phyloP scores from a whole-genome alignment of 2,888 invertebrate genomes.

The Listrodromus nycthemerus region DNA sequence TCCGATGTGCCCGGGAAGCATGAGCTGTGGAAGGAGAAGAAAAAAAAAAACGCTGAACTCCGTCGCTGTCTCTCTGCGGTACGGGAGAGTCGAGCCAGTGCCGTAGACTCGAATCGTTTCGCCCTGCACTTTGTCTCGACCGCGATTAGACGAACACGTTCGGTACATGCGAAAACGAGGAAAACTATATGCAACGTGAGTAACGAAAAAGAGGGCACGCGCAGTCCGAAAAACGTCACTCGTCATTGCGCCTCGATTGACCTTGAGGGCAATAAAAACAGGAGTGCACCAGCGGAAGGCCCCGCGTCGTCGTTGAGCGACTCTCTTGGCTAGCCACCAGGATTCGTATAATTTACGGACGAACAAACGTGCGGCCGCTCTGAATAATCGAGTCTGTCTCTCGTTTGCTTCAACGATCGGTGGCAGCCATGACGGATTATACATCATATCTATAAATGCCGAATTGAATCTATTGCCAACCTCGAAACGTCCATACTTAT shows the following conservation, averaged over 20 bases:
- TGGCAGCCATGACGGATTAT: conserved; percentile 3
- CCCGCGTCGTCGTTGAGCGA: conserved; percentile 24
- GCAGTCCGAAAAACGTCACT: conserved; percentile 60
- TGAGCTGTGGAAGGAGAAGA: not conserved
- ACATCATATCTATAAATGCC: conserved; percentile 22
- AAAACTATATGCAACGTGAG: conserved; percentile 16
- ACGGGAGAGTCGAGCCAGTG: conserved; percentile 15
- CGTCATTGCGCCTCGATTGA: conserved; percentile 63
- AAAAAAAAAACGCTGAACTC: not conserved
- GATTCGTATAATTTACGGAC: conserved; percentile 65
- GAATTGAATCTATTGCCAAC: conserved; percentile 32
- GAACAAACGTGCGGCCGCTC: conserved; percentile 5
- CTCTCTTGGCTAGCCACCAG: conserved; percentile 67
- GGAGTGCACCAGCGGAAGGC: conserved; percentile 41
- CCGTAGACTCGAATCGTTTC: conserved; percentile 5
- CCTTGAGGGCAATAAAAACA: conserved; percentile 73
- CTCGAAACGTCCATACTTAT: conserved; percentile 6
- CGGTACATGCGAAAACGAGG: not conserved
- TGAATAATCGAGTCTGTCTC: conserved; percentile 1
- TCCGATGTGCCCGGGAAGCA: not conserved
- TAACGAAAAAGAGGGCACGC: conserved; percentile 18
- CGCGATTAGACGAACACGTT: not conserved
- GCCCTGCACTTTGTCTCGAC: not conserved
- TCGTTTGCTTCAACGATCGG: conserved; percentile 31
- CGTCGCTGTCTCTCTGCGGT: not conserved